Evolutionary conservation across 2,888 invertebrate genomes (phyloP).

Genomic region (Salticus scenicus): DNA sequence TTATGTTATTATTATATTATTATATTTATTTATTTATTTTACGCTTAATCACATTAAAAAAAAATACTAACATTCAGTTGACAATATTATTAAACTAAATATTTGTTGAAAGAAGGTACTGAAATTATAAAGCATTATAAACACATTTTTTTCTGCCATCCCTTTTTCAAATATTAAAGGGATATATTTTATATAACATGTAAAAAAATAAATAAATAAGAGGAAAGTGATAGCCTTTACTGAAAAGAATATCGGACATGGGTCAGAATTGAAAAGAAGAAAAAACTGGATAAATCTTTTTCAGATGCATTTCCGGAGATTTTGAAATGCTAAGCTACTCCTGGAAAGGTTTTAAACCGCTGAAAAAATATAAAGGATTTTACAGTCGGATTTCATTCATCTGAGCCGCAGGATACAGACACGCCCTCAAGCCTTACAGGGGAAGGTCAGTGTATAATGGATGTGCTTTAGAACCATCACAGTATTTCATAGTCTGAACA

Average conservation of each 20-base stretch:
- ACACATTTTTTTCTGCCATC: no score
- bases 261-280: slow-evolving; percentile 3
- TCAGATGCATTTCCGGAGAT: slow-evolving; percentile 24
- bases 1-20: no score
- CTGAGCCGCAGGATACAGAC: slow-evolving; percentile 35
- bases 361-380: slow-evolving; percentile 57
- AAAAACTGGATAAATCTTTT: background rate
- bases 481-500: slow-evolving; percentile 21
- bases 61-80: no score
- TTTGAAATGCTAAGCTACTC: slow-evolving; percentile 55
- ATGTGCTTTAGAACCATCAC: slow-evolving; percentile 32
- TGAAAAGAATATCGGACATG: background rate
- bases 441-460: slow-evolving; percentile 56
- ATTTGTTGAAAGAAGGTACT: no score
- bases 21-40: no score
- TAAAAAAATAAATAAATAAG: no score
- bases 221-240: background rate
- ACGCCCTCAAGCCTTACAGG: background rate
- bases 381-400: slow-evolving; percentile 15
- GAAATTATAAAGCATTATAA: no score
- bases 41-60: no score
- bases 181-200: no score
- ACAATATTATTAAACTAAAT: no score
- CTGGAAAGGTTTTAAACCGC: slow-evolving; percentile 56
- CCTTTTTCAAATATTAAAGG: no score